A percentile compares a stretch with the other conserved stretches of the same genome.
Evolutionary conservation across 2,797 vertebrate species (phyloP).

Genomic region (Malacoctenus gilli): DNA sequence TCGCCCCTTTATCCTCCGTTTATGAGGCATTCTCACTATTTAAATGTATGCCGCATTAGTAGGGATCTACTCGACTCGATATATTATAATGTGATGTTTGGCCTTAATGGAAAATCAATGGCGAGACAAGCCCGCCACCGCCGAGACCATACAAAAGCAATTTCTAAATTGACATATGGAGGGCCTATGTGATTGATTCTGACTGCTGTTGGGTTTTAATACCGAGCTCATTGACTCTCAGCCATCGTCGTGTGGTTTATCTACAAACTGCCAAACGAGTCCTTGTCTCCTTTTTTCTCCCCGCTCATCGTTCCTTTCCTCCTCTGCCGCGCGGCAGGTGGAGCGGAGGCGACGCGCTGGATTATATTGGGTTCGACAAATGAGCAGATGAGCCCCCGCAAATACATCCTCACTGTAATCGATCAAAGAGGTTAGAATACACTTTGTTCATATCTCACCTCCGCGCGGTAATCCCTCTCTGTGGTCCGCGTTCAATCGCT

Average conservation of each 20-base stretch:
- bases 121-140: constrained; percentile 74
- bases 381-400: constrained; percentile 28
- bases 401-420: constrained; percentile 36
- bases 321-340: constrained; percentile 6
- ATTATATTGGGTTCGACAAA: constrained; percentile 43
- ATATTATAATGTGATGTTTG: constrained; percentile 82
- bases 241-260: constrained; percentile 74
- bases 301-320: constrained; percentile 45
- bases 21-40: constrained; percentile 66
- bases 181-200: constrained; percentile 80
- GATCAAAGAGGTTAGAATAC: constrained; percentile 22
- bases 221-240: constrained; percentile 81
- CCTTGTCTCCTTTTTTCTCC: constrained; percentile 60
- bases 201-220: constrained; percentile 81
- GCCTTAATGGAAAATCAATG: constrained; percentile 85
- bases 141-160: constrained; percentile 78
- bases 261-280: constrained; percentile 73
- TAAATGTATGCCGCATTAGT: constrained; percentile 77
- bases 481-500: constrained; percentile 8
- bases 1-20: constrained; percentile 49
- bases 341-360: constrained; percentile 33
- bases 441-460: constrained; percentile 28
- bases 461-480: constrained; percentile 14
- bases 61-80: constrained; percentile 75
- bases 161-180: constrained; percentile 82